Evolutionary conservation across 2,113 vertebrate species (phyloP).

Genomic region (Theristicus caerulescens): DNA sequence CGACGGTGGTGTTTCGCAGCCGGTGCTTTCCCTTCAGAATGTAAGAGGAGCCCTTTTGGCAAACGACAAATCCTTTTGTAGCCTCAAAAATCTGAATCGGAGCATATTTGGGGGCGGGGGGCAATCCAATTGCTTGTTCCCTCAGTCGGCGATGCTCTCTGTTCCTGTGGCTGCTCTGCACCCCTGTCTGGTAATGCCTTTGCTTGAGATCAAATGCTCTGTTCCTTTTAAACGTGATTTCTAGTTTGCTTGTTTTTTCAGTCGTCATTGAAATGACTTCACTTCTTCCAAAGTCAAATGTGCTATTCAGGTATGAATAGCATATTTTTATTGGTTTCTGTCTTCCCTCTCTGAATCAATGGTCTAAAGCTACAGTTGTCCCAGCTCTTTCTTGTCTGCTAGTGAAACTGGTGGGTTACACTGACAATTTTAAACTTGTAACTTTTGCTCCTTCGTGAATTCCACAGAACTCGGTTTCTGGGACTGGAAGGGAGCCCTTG

Average conservation of each 20-base stretch:
- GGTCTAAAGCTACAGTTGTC: background rate
- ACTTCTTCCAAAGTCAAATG: background rate
- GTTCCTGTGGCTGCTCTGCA: background rate
- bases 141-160: background rate
- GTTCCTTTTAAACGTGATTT: background rate
- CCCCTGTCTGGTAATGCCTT: background rate
- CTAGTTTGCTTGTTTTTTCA: background rate
- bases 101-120: background rate
- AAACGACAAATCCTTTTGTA: background rate
- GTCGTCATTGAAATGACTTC: background rate
- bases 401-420: background rate
- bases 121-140: background rate
- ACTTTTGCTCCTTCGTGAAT: background rate
- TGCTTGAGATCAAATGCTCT: background rate
- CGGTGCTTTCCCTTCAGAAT: background rate
- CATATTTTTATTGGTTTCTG: background rate
- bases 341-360: background rate
- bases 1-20: background rate
- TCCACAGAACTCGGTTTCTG: background rate
- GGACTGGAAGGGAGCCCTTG: background rate
- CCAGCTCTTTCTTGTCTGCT: background rate
- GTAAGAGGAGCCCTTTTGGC: background rate
- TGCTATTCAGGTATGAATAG: background rate
- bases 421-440: background rate
- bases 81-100: background rate